Evolutionary conservation across 1,140 invertebrate genomes (phyloP).

Genomic region (Campoletis sonorensis): DNA sequence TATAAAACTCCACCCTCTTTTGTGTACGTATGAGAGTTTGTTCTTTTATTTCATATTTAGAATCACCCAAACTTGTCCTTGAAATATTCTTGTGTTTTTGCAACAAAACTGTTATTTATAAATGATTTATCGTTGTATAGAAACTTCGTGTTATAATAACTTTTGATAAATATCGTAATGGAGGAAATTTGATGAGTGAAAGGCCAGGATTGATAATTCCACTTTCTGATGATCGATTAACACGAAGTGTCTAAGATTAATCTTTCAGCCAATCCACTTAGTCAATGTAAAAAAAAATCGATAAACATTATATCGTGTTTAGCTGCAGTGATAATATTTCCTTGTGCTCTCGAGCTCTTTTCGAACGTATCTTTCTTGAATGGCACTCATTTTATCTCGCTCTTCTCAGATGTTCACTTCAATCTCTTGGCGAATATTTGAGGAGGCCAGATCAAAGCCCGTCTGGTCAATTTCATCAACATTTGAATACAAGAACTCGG

Average conservation of each 20-base stretch:
- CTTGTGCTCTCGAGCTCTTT: slow-evolving; percentile 36
- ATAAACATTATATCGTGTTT: background rate
- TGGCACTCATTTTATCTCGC: slow-evolving; percentile 11
- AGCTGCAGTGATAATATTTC: background rate
- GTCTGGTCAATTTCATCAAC: slow-evolving; percentile 78
- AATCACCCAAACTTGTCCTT: too few relatives aligned
- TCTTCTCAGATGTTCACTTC: slow-evolving; percentile 76
- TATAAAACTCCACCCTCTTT: slow-evolving; percentile 44
- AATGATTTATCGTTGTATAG: too few relatives aligned
- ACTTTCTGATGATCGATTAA: too few relatives aligned
- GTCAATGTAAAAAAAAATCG: too few relatives aligned
- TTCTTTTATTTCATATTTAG: background rate
- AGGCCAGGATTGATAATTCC: too few relatives aligned
- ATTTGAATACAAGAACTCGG: slow-evolving; percentile 64
- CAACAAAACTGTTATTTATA: too few relatives aligned
- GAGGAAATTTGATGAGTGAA: too few relatives aligned
- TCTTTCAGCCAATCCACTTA: too few relatives aligned
- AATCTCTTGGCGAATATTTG: slow-evolving; percentile 76
- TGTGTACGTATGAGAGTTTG: background rate
- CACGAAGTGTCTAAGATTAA: too few relatives aligned
- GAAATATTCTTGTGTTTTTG: too few relatives aligned
- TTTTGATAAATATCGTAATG: too few relatives aligned
- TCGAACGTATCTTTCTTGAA: slow-evolving; percentile 30
- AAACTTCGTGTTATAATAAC: too few relatives aligned
- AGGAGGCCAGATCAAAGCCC: slow-evolving; percentile 76